These are phyloP conservation scores for Drosophila lutescens DNA, from an alignment of 2,888 invertebrate genomes.

Conservation along the genomic window DNA sequence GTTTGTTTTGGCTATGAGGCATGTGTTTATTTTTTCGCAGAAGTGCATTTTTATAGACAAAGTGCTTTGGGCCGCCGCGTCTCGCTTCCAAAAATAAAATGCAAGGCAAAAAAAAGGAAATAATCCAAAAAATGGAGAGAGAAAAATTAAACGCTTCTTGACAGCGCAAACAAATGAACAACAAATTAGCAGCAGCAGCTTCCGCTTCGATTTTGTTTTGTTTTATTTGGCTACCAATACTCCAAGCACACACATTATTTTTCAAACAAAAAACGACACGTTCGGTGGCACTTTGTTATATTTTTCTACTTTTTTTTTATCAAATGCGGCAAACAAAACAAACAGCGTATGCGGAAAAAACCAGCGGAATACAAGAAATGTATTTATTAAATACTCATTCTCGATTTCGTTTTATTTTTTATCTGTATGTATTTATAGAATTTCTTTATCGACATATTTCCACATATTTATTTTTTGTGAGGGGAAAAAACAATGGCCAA, in stretches of 20 bases:
- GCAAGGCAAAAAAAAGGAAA: conserved; percentile 2
- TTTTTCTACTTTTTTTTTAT: conserved; percentile 20
- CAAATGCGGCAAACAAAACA: conserved; percentile 38
- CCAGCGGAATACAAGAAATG: conserved; percentile 7
- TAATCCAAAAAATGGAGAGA: conserved; percentile 8
- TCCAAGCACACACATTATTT: conserved; percentile 14
- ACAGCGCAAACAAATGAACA: conserved; percentile 47
- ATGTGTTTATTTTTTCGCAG: conserved; percentile 76
- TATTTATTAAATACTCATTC: conserved; percentile 34
- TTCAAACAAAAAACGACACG: conserved; percentile 30
- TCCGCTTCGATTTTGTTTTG: conserved; percentile 38
- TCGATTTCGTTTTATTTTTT: conserved; percentile 14
- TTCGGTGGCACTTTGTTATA: conserved; percentile 12
- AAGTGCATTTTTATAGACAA: conserved; percentile 74
- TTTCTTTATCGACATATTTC: conserved; percentile 38
- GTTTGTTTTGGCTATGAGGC: conserved; percentile 45
- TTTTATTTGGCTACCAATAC: background rate
- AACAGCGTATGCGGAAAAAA: conserved; percentile 22
- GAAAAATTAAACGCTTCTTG: conserved; percentile 36
- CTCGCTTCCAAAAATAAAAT: conserved; percentile 36
- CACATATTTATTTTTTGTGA: conserved; percentile 21
- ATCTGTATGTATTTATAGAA: conserved; percentile 32
- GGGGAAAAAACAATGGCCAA: conserved; percentile 1
- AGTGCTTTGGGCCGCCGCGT: conserved; percentile 52
- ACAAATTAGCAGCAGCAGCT: conserved; percentile 36